Percentiles rank a stretch among this genome's conserved stretches.
These are phyloP conservation scores for Morpho achilles DNA, from an alignment of 2,888 invertebrate species.

Conservation along the genomic window DNA sequence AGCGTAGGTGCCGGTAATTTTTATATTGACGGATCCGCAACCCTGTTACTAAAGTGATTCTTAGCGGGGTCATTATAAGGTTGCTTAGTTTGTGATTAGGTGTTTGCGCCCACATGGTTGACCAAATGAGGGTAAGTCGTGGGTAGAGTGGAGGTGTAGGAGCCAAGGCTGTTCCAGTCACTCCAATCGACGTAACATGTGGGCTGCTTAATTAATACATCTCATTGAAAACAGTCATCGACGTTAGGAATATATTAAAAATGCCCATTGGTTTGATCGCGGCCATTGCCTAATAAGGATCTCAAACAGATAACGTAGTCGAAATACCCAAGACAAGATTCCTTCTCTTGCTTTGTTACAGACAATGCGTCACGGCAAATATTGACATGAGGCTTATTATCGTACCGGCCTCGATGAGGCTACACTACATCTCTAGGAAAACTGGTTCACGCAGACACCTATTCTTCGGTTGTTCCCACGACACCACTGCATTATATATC, in stretches of 20 bases:
- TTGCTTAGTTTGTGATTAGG: conserved; percentile 69
- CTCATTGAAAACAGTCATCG: conserved; percentile 52
- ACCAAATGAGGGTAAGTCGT: conserved; percentile 76
- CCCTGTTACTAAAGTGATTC: conserved; percentile 62
- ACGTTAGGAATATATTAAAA: conserved; percentile 38
- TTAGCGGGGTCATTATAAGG: conserved; percentile 68
- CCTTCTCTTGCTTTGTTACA: conserved; percentile 14
- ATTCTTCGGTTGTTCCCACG: conserved; percentile 72
- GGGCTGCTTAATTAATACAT: conserved; percentile 68
- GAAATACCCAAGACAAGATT: conserved; percentile 20
- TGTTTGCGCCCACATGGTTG: conserved; percentile 65
- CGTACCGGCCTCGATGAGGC: conserved; percentile 66
- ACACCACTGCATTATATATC: conserved; percentile 56
- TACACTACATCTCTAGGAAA: conserved; percentile 62
- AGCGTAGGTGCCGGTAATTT: conserved; percentile 62
- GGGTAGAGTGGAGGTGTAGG: conserved; percentile 74
- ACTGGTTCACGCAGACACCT: conserved; percentile 63
- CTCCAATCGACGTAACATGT: conserved; percentile 61
- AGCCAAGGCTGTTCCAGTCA: conserved; percentile 74
- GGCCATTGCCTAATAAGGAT: conserved; percentile 27
- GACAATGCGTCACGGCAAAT: conserved; percentile 49
- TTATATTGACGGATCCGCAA: conserved; percentile 49
- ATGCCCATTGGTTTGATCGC: conserved; percentile 25
- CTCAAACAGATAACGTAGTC: conserved; percentile 22
- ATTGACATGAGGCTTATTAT: conserved; percentile 67